Conservation (phyloP, 2,888 invertebrate genomes). For the Watsonalla binaria region DNA sequence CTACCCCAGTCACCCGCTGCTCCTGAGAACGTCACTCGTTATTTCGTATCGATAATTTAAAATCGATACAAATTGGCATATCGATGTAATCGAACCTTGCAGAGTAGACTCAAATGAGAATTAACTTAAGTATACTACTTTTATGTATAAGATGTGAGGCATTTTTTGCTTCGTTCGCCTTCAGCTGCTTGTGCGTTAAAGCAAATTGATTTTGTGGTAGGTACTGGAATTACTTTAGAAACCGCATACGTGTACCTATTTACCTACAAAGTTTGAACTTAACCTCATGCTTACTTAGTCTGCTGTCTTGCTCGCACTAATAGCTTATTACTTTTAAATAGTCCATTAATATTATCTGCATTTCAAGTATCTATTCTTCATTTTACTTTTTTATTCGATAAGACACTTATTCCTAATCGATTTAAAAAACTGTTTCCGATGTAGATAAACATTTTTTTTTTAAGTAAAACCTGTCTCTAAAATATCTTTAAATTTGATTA, state of each 20-base stretch:
- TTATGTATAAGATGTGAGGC: constrained; percentile 23
- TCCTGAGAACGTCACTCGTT: constrained; percentile 67
- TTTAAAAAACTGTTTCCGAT: too few species aligned
- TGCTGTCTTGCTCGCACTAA: neutral
- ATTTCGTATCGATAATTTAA: constrained; percentile 43
- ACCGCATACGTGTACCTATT: neutral
- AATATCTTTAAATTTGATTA: too few species aligned
- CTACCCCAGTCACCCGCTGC: constrained; percentile 58
- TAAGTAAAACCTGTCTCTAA: too few species aligned
- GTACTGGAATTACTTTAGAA: constrained; percentile 12
- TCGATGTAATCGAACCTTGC: constrained; percentile 57
- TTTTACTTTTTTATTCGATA: too few species aligned
- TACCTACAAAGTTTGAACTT: neutral
- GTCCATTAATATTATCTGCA: too few species aligned
- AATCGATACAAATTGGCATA: constrained; percentile 54
- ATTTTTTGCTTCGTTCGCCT: constrained; percentile 17
- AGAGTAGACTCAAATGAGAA: constrained; percentile 49
- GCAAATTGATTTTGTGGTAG: constrained; percentile 12
- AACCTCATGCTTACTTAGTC: neutral
- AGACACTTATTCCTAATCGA: too few species aligned
- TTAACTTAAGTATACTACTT: constrained; percentile 28
- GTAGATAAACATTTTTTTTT: too few species aligned
- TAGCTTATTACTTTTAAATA: neutral
- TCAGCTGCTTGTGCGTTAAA: constrained; percentile 23
- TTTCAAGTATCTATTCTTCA: too few species aligned